phyloP scores from a whole-genome alignment of 2,888 invertebrate genomes.

The Siphonodentalium dalli region DNA sequence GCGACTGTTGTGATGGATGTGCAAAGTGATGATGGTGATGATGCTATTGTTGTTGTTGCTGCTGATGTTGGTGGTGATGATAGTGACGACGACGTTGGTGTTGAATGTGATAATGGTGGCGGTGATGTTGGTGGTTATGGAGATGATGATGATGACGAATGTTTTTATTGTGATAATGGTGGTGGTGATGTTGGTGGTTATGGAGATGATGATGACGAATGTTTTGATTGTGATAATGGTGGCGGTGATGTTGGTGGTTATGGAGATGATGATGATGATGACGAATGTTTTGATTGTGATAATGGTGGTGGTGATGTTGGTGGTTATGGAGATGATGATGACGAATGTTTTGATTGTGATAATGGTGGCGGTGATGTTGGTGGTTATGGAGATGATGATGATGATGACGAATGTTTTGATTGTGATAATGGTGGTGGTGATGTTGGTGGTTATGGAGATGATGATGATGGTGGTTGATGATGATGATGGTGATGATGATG shows the following conservation, averaged over 20 bases:
- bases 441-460: slow-evolving; percentile 1
- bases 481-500: too few species aligned
- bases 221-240: too few species aligned
- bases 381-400: too few species aligned
- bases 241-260: too few species aligned
- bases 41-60: background rate
- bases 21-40: slow-evolving; percentile 4
- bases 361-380: background rate
- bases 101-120: background rate
- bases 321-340: background rate
- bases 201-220: too few species aligned
- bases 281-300: too few species aligned
- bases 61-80: background rate
- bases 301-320: too few species aligned
- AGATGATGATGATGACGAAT: slow-evolving; percentile 5
- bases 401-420: background rate
- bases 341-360: too few species aligned
- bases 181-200: background rate
- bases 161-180: background rate
- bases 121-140: slow-evolving; percentile 6
- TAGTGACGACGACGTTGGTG: background rate
- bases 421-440: slow-evolving; percentile 1
- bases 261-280: too few species aligned
- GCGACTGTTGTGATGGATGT: slow-evolving; percentile 4
- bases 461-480: slow-evolving; percentile 10